A percentile compares a stretch with the other conserved stretches of the same genome.
Conservation (phyloP, 2,888 invertebrate genomes). For the Tetragonisca angustula region DNA sequence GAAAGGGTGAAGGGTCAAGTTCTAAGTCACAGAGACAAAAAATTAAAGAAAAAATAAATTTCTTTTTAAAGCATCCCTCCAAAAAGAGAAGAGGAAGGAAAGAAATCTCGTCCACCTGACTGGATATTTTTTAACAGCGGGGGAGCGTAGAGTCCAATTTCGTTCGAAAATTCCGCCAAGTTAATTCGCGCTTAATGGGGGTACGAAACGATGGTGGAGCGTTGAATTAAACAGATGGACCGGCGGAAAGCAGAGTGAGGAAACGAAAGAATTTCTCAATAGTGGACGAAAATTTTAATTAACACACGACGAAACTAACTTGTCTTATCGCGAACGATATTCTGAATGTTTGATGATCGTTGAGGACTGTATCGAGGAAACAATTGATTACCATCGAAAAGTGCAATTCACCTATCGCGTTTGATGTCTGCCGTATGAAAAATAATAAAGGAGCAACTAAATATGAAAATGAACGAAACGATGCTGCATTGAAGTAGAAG, state of each 20-base stretch:
- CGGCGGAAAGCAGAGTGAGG: background rate
- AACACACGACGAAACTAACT: background rate
- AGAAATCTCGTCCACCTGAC: background rate
- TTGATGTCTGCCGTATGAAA: no score
- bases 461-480: no score
- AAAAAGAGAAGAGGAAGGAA: no score
- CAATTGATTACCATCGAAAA: no score
- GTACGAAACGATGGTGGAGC: background rate
- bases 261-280: slow-evolving; percentile 17
- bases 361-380: background rate
- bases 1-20: no score
- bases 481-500: no score
- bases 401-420: no score
- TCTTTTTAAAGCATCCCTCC: background rate
- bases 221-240: slow-evolving; percentile 17
- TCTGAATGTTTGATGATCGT: slow-evolving; percentile 14
- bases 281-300: slow-evolving; percentile 17
- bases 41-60: no score
- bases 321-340: background rate
- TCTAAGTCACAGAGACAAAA: no score
- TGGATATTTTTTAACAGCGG: background rate
- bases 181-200: slow-evolving; percentile 22
- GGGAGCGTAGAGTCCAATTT: background rate
- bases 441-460: no score
- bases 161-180: background rate